These are phyloP conservation scores for Trichechus manatus DNA, from an alignment of 2,113 vertebrate species.

Conservation along the genomic window DNA sequence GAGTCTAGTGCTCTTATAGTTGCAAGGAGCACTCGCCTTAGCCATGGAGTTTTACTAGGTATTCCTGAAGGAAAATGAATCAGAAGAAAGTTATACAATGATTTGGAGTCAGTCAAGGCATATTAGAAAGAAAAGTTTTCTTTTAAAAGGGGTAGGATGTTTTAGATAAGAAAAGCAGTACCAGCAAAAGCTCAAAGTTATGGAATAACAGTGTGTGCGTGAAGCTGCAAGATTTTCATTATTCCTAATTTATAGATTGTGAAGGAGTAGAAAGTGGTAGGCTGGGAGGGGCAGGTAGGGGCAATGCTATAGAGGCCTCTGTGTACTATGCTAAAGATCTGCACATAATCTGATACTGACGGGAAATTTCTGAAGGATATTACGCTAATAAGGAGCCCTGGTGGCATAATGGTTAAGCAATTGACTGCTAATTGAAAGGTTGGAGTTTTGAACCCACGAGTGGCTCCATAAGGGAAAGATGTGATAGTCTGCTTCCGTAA, in stretches of 20 bases:
- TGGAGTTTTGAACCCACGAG: too few relatives aligned
- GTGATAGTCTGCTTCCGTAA: too few relatives aligned
- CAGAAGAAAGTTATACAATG: not conserved
- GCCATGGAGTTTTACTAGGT: not conserved
- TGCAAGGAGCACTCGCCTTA: not conserved
- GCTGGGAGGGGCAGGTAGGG: not conserved
- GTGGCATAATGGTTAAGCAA: too few relatives aligned
- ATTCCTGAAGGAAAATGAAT: not conserved
- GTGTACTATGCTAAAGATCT: not conserved
- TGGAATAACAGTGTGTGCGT: not conserved
- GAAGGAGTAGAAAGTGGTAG: not conserved
- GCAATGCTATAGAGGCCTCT: not conserved
- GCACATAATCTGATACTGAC: not conserved
- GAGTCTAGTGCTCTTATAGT: accelerated
- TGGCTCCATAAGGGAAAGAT: too few relatives aligned
- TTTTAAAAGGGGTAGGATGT: not conserved
- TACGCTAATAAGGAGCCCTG: not conserved
- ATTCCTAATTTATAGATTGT: not conserved
- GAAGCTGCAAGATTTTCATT: not conserved
- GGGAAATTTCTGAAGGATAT: not conserved
- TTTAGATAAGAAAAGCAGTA: not conserved
- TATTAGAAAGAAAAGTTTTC: not conserved
- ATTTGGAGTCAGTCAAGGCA: not conserved
- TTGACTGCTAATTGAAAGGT: too few relatives aligned
- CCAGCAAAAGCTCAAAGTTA: not conserved